Percentiles rank a stretch among this genome's conserved stretches.
Evolutionary conservation across 2,113 vertebrate species (phyloP).

Genomic region (Nyctereutes procyonoides): DNA sequence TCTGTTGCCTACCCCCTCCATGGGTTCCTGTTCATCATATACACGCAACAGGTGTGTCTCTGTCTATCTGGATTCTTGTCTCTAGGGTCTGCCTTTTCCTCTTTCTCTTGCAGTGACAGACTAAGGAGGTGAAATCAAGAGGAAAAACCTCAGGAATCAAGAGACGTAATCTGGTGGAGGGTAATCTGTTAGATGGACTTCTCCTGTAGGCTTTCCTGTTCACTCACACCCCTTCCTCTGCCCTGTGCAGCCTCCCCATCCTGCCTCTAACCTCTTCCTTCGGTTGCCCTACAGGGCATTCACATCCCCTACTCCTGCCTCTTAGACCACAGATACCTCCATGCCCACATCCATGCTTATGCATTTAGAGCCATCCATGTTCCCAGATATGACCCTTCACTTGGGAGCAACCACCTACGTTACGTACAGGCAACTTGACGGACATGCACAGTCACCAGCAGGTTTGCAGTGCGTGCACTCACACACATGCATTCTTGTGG

Average conservation of each 20-base stretch:
- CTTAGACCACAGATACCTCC: neutral
- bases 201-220: neutral
- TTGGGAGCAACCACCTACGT: neutral
- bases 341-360: neutral
- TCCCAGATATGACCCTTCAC: neutral
- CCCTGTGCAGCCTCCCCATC: neutral
- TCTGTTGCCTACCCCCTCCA: neutral
- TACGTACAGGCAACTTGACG: neutral
- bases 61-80: neutral
- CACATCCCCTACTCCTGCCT: neutral
- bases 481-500: neutral
- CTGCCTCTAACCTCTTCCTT: neutral
- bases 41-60: slow-evolving; percentile 49
- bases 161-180: slow-evolving; percentile 35
- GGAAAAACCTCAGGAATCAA: slow-evolving; percentile 7
- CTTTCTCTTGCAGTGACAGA: slow-evolving; percentile 64
- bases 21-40: neutral
- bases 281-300: neutral
- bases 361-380: neutral
- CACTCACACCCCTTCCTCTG: neutral
- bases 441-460: neutral
- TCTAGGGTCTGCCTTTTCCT: slow-evolving; percentile 55
- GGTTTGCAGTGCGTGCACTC: neutral
- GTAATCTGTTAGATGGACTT: slow-evolving; percentile 42
- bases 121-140: slow-evolving; percentile 60